Conservation (phyloP, 1,140 invertebrate species). For the Zeugodacus cucurbitae region DNA sequence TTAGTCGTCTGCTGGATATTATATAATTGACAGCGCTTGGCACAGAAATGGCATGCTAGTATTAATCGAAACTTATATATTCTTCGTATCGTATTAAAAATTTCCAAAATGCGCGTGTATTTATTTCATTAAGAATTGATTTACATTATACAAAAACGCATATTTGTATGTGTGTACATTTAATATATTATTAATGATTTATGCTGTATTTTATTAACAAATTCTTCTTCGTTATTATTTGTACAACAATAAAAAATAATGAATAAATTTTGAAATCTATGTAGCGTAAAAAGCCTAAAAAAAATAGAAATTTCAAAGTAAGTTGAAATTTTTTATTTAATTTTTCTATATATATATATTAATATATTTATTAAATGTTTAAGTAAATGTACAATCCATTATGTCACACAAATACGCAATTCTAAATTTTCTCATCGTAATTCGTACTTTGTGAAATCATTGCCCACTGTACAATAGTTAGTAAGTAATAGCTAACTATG, state of each 20-base stretch:
- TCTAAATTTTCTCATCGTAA: neutral
- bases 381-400: neutral
- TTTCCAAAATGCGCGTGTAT: neutral
- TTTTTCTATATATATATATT: neutral
- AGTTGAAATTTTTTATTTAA: neutral
- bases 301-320: constrained; percentile 37
- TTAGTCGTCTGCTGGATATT: constrained; percentile 6
- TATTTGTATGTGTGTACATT: neutral
- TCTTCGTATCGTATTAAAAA: neutral
- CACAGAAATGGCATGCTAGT: constrained; percentile 12
- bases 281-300: constrained; percentile 40
- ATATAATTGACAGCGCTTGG: neutral
- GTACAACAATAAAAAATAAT: constrained; percentile 3
- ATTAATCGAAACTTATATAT: neutral
- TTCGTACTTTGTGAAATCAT: neutral
- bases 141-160: neutral
- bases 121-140: neutral
- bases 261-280: neutral
- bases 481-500: neutral
- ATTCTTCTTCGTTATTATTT: constrained; percentile 11
- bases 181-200: neutral
- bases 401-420: neutral
- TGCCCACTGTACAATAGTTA: neutral
- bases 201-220: constrained; percentile 2
- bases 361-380: neutral